Evolutionary conservation across 1,140 invertebrate species (phyloP), one percentile per base, ranked within the genome.

Genomic region (Cryptotermes secundus): DNA sequence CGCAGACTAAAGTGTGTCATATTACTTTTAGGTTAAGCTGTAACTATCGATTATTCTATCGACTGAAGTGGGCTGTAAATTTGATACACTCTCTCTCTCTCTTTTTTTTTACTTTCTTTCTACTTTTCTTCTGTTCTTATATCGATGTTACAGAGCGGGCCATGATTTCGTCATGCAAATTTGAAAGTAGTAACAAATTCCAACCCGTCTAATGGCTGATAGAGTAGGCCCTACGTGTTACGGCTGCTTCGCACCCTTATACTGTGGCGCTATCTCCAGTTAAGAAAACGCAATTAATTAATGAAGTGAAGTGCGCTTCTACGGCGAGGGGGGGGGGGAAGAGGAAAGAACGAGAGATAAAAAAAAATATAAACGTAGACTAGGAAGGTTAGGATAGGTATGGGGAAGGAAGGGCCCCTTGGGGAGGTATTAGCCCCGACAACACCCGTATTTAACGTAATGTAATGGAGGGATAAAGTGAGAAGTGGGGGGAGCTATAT

Each of bases 381-480:
- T 26, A 26, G 49, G 84, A 34, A 31, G 16, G 72, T 49, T 79
- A 31, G 53, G 34, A 36, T 35, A 2, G 1, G 83, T 31, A 36
- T 36, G 83, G 36, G 80, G 26, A 81, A 38, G 45, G 83, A 79
- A 65, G 19, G 80, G 84, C 34, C 59, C 84, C 84, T 65, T 36
- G 4, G 84, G 84, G 84, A 84, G 84, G 80, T 81, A 81, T 84
- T 84, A 84, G 36, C 80, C 31, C 81, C 84, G 84, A 84, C 84
- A 84, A 82, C 84, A 84, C 80, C 83, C 80, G 84, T 82, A 84
- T 84, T 84, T 84, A 84, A 84, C 81, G 80, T 84, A 84, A 84
- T 84, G 84, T 84, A 84, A 84, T 84, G 81, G 84, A 84, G n/a
- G 80, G 31, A n/a, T 38, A 65, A 82, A 80, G 84, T 81, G 80